Evolutionary conservation across 2,113 vertebrate species (phyloP).

Genomic region (Strix aluco): DNA sequence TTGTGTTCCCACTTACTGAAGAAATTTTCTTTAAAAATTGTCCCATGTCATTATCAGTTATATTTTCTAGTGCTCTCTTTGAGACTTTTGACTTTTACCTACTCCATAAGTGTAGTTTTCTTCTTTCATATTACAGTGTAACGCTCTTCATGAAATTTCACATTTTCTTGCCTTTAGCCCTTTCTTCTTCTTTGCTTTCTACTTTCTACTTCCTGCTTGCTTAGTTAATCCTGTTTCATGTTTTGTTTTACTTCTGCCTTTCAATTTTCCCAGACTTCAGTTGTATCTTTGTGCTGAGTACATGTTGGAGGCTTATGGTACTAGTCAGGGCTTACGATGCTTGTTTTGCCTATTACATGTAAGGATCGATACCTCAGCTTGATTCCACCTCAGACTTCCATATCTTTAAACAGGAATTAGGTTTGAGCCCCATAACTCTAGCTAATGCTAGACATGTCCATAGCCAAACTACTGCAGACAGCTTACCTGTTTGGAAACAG

Average conservation of each 20-base stretch:
- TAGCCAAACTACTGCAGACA: constrained; percentile 2
- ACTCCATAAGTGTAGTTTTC: background rate
- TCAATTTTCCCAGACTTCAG: background rate
- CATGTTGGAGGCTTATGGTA: background rate
- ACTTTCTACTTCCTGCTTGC: background rate
- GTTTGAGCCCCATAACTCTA: constrained; percentile 22
- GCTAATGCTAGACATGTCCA: constrained; percentile 37
- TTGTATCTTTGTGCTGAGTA: background rate
- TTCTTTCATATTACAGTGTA: background rate
- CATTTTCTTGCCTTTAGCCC: background rate
- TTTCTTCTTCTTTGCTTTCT: background rate
- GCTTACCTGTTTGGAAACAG: background rate
- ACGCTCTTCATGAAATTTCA: background rate
- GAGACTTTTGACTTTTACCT: background rate
- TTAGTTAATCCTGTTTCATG: background rate
- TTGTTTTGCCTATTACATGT: constrained; percentile 22
- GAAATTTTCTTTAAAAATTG: background rate
- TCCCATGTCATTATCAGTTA: background rate
- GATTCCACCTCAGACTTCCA: constrained; percentile 21
- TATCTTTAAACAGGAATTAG: constrained; percentile 44
- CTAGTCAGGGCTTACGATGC: background rate
- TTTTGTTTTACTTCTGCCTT: background rate
- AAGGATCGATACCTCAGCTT: constrained; percentile 27
- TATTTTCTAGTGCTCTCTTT: background rate
- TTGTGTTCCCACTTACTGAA: background rate